Conservation (phyloP, 2,113 vertebrate species). For the Benitochromis conjunctus region DNA sequence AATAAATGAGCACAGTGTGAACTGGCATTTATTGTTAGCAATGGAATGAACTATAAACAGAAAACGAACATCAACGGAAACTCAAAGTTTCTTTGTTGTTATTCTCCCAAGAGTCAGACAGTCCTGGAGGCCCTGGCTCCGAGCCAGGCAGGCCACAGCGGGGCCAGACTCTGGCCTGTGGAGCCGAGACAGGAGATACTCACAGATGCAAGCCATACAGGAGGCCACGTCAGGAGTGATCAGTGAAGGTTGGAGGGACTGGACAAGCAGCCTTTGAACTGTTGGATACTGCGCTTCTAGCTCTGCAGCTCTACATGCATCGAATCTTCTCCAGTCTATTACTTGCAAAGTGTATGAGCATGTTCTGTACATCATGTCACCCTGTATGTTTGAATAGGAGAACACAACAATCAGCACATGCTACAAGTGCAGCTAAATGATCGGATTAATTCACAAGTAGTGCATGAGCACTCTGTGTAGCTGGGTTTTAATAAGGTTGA, state of each 20-base stretch:
- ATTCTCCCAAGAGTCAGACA: neutral
- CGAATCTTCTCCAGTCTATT: neutral
- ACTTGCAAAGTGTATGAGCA: neutral
- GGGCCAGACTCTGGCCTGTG: constrained; percentile 16
- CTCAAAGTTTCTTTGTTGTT: constrained; percentile 9
- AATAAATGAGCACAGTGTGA: neutral
- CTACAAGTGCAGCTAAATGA: neutral
- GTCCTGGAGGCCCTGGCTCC: constrained; percentile 18
- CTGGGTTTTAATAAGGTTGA: neutral
- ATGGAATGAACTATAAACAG: neutral
- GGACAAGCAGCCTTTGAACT: constrained; percentile 37
- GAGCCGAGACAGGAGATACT: constrained; percentile 44
- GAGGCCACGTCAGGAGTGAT: constrained; percentile 54
- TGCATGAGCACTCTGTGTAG: neutral
- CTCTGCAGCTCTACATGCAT: neutral
- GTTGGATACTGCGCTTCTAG: neutral
- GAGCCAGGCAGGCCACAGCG: constrained; percentile 42
- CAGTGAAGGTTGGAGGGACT: constrained; percentile 42
- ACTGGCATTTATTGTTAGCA: neutral
- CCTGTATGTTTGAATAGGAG: neutral
- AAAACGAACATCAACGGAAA: constrained; percentile 11
- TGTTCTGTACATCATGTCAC: neutral
- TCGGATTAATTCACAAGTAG: neutral
- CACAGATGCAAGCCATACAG: constrained; percentile 42
- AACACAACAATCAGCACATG: neutral